Base-by-base conservation (phyloP, 2,113 vertebrate species). In the Colossoma macropomum region DNA sequence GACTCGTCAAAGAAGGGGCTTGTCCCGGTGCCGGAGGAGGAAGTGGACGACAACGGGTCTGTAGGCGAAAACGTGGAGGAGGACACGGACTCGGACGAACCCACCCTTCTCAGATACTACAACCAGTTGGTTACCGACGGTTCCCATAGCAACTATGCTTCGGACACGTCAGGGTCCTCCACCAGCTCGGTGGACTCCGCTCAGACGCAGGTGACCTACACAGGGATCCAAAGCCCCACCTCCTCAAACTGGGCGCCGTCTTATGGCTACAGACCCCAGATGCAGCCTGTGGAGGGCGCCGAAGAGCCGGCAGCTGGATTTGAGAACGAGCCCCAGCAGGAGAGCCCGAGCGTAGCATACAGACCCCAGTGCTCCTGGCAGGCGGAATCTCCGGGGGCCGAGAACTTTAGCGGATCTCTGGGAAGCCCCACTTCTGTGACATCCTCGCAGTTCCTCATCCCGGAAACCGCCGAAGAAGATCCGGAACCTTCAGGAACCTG, bases 381-480 rank as follows among this genome's bases (percentile, higher is more conserved):
- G 28, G 12, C 91, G 70, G 94, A 94, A 80, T 96, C 95, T 50
- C 95, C 97, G 0, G 94, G 90, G 79, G 96, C 95, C 77, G 94
- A 91, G 87, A 93, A 92, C 77, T 79, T 88, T 17, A 95, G 95
- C 63, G 93, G 95, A 17, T 94, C 92, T 13, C 95, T 99, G 71
- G 98, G 98, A 60, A 98, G 97, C 73, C 98, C 98, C 0, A 97
- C 96, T 23, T 99, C 97, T 0, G 87, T 98, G 83, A 96, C 96
- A 84, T 99, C 98, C 70, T 96, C 97, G 27, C 97, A 98, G 83
- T 99, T 98, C 91, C 93, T 99, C 85, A 95, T 99, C 82, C 97
- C 97, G 0, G 92, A 94, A 21, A 71, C 75, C 1, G 87, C 93
- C 3, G 96, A 95, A 86, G 95, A 96, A 12, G 85, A 92, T 12